Evolutionary conservation across 92 coral and sea anemone species (phyloP), one percentile per base, ranked within the genome.

Genomic region (Scolanthus callimorphus): DNA sequence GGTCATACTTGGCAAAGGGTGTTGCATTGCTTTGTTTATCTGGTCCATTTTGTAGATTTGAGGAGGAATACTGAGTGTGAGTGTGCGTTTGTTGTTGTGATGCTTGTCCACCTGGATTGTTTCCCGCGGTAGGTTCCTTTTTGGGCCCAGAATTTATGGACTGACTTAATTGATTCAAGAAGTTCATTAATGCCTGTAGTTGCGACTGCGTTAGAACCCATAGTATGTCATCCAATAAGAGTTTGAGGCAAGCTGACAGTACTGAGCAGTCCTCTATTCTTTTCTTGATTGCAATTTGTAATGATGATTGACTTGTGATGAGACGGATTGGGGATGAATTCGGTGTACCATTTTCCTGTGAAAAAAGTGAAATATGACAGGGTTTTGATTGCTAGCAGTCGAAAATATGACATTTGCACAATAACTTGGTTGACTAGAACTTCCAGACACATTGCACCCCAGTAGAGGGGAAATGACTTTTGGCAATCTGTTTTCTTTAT

Each of bases 151-250:
- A 29, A 3, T 85, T 68, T 26, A 94, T 55, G 12, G 83, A 86
- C 29, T 81, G 82, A 54, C 68, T 80, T 11, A 88, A 73, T 22
- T 96, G 88, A 62, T 89, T 90, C 29, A 83, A 37, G 29, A 94
- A 80, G 21, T 82, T 24, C 28, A 52, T 24, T 11, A 89, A 65
- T 22, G 88, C 92, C 44, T 76, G 85, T 21, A 94, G 69, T 39
- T 94, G 99, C 0, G 96, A 71, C 62, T 94, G 99, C 21, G 91
- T 84, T 1, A 94, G 73, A 2, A 94, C 99, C 99, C 99, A 94
- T 34, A 88, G 56, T 31, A 94, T 78, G 29, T 94, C 99, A 23
- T 94, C 99, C 3, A 84, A 74, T 21, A 94, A 38, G 44, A 89
- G 85, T 27, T 94, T 90, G 9, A 94, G 84, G 9, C 85, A 71